Evolutionary conservation across 2,888 invertebrate species (phyloP), one percentile per base, ranked within the genome.

Genomic region (Iselma pallidipennis): DNA sequence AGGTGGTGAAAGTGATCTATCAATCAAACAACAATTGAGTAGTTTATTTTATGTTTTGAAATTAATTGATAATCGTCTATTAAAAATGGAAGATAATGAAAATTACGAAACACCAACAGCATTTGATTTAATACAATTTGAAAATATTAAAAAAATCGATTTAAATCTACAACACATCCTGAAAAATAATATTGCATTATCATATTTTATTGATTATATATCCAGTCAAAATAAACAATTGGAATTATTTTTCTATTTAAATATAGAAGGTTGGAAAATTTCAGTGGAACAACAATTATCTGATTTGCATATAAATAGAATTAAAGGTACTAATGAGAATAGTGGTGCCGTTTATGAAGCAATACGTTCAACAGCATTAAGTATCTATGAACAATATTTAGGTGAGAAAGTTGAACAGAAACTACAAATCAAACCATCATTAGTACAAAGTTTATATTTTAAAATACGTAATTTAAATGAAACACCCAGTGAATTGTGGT

Each of bases 1-100:
- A 23, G 94, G 92, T 0, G 93, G 93, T 1, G 93, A 93, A 71
- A 91, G 93, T 83, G 93, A 94, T 77, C 80, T 90, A 29, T 85
- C 87, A 55, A 90, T 95, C 55, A 93, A 95, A 69, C 94, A 94
- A 75, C 94, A 95, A 78, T 80, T 96, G 49, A 92, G 91, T 58
- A 95, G 95, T 71, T 82, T 96, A 59, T 84, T 89, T 68, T 95
- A 92, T 80, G 87, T 96, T 28, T 86, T 88, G 59, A 89, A 90
- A 76, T 86, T 92, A 23, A 88, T 95, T 63, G 92, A 94, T 69
- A 79, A 69, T 64, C 75, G 78, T 61, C 70, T 82, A 54, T 70
- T 75, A n/a, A 81, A 81, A 74, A 73, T 81, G 64, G 77, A 80
- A 63, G 79, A 78, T 58, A 37, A 31, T 33, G 33, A 31, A 12